Percentiles rank a stretch among this genome's conserved stretches.
phyloP scores from a whole-genome alignment of 2,113 vertebrate genomes.

The Microtus richardsoni region DNA sequence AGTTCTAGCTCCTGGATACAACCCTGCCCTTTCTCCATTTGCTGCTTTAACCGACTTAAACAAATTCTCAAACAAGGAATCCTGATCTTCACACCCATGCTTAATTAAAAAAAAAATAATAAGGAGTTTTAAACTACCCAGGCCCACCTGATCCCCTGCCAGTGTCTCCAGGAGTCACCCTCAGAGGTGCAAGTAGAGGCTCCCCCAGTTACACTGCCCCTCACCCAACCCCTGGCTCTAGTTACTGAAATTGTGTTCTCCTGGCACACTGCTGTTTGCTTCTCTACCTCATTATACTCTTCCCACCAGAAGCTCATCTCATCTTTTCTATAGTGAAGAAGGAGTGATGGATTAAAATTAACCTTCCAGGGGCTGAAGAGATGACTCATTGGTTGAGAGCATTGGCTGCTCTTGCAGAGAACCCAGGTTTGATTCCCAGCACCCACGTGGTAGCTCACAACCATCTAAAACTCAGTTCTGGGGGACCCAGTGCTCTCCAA shows the following conservation, averaged over 20 bases:
- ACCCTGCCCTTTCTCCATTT: background rate
- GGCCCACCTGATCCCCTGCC: background rate
- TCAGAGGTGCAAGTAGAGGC: background rate
- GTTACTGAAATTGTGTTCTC: slow-evolving; percentile 53
- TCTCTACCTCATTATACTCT: slow-evolving; percentile 66
- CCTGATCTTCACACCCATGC: background rate
- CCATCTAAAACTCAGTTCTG: background rate
- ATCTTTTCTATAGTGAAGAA: slow-evolving; percentile 79
- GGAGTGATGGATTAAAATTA: slow-evolving; percentile 58
- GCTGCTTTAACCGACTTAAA: background rate
- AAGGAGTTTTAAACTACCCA: background rate
- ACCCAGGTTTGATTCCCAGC: background rate
- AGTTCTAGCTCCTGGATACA: background rate
- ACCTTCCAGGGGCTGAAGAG: background rate
- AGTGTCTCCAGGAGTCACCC: background rate
- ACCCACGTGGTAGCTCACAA: background rate
- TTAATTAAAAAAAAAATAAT: background rate
- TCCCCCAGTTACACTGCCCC: background rate
- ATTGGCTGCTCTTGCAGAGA: background rate
- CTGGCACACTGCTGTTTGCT: background rate
- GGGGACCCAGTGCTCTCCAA: background rate
- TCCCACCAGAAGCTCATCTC: slow-evolving; percentile 81
- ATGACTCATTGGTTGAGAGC: background rate
- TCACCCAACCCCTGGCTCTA: background rate
- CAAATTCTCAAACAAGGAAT: background rate